Base-by-base conservation (phyloP, 1,140 invertebrate species). In the Drosophila pallidifrons region DNA sequence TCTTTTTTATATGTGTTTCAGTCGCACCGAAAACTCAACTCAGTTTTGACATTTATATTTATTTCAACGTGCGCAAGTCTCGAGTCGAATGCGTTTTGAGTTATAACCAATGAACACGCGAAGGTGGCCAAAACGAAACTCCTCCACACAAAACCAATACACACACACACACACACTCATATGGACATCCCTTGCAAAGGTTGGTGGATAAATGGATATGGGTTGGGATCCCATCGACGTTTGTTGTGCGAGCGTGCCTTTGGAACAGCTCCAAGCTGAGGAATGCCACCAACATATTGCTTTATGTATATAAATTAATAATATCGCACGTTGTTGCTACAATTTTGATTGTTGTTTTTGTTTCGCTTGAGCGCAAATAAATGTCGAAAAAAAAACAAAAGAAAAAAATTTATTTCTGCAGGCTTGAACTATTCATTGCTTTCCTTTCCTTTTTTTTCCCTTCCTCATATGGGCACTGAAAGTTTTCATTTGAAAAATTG, bases 11-110 rank as follows among this genome's bases (percentile, higher is more conserved):
- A 30, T 69, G 46, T 81, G 64, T 52, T 32, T 57, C 20, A 57
- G 55, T 55, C 79, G 75, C 72, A 72, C 72, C 78, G 69, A 87
- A 86, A 86, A 81, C 73, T 87, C 76, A 73, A 72, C 83, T 88
- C 85, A 89, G 85, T 89, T 89, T 89, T 89, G 85, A 89, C 85
- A 85, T 89, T 89, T 89, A 89, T 89, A 89, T 89, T 89, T 89
- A 89, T 89, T 89, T 89, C 85, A 89, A 89, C 85, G 85, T 89
- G 75, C 85, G 68, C 68, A 70, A 66, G 64, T 55, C 78, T 68
- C 38, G 77, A 74, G 74, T 76, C 71, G 83, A 88, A 75, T 87
- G 83, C 77, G 51, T 64, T 68, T 77, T 89, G 85, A 89, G 79
- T 89, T 89, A 89, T 89, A 71, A 80, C 85, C 85, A 81, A 89